Evolutionary conservation across 2,797 vertebrate genomes (phyloP), one percentile per base, ranked within the genome.

Genomic region (Xyrichtys novacula): DNA sequence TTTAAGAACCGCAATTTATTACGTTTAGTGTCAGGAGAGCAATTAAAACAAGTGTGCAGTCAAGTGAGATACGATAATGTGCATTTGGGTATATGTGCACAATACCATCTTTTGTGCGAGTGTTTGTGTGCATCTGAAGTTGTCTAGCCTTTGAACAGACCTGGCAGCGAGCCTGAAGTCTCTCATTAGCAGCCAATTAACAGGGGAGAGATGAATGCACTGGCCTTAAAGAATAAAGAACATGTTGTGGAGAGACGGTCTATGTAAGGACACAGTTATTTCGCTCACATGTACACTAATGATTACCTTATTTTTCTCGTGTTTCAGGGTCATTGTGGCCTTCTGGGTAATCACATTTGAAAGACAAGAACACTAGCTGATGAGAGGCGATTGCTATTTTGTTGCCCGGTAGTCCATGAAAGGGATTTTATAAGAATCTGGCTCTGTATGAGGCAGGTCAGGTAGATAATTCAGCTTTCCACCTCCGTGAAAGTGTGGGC

Each of bases 101-200:
- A 46, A 4, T 38, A 43, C 19, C n/a, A 4, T 68, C 43, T 62
- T 69, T 15, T 49, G 16, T 15, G 0, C 3, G n/a, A 5, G 43
- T 48, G n/a, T 72, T 48, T 46, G 10, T 46, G 59, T 0, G 16
- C 11, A 29, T 65, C 19, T 62, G 28, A 36, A 34, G 57, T 29
- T 29, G 58, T 53, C 84, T 66, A 5, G 3, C 49, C 77, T 68
- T 71, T 38, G 61, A 74, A 72, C 50, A 29, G 71, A 44, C 48
- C 78, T 85, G 84, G 79, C 78, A 17, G 15, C 4, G 28, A 20
- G 69, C 79, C 89, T 85, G 53, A 76, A 63, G 80, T 52, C 69
- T 78, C 80, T 75, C 72, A 88, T 88, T 85, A 84, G 81, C 71
- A 70, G 77, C 83, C 84, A 90, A 88, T 89, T 91, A 91, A 81